Percentiles rank a stretch among this genome's conserved stretches.
phyloP scores from a whole-genome alignment of 2,888 invertebrate species.

The Entomobrya multifasciata region DNA sequence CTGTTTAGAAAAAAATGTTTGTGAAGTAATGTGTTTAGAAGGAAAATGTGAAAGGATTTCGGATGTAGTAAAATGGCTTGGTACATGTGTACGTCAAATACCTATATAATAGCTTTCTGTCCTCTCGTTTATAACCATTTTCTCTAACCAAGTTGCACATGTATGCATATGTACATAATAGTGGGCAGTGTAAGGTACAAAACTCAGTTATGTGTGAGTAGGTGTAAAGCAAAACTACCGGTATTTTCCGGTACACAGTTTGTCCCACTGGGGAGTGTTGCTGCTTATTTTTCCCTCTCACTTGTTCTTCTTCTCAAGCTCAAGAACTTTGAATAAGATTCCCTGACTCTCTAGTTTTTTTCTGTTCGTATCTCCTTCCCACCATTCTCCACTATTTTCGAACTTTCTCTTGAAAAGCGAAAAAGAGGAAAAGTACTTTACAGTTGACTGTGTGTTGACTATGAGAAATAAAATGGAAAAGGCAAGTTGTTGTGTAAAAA shows the following conservation, averaged over 20 bases:
- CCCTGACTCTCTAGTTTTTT: not conserved
- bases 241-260: slow-evolving; percentile 45
- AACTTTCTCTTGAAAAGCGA: slow-evolving; percentile 38
- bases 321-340: slow-evolving; percentile 48
- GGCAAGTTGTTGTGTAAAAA: slow-evolving; percentile 38
- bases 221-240: slow-evolving; percentile 27
- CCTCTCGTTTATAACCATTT: not conserved
- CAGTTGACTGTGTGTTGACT: slow-evolving; percentile 7
- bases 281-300: slow-evolving; percentile 58
- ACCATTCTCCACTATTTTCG: slow-evolving; percentile 26
- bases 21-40: slow-evolving; percentile 22
- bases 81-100: not conserved
- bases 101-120: slow-evolving; percentile 29
- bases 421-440: slow-evolving; percentile 36
- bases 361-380: not conserved
- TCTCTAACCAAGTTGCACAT: not conserved
- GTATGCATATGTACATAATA: slow-evolving; percentile 32
- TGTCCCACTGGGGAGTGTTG: slow-evolving; percentile 72
- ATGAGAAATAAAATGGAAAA: slow-evolving; percentile 25
- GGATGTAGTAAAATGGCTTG: too few relatives aligned
- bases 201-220: too few relatives aligned
- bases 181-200: not conserved
- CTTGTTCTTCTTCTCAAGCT: slow-evolving; percentile 23
- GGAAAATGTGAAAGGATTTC: too few relatives aligned
- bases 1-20: slow-evolving; percentile 8